Evolutionary conservation across 2,113 vertebrate species (phyloP), one percentile per base, ranked within the genome.

Genomic region (Chrysemys picta): DNA sequence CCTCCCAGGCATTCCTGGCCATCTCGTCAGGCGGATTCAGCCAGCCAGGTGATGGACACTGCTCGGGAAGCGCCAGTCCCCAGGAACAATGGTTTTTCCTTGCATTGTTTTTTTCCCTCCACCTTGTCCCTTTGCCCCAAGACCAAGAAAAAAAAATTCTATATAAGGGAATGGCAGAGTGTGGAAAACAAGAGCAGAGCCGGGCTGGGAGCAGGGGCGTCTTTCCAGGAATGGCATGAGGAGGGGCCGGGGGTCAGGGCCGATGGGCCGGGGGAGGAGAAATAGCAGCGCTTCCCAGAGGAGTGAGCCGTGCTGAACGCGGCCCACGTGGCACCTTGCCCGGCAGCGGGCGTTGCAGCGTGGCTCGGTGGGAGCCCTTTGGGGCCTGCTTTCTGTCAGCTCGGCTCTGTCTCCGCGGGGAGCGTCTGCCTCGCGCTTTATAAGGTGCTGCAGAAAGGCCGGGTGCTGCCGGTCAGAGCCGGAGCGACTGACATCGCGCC

Each of bases 91-190:
- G 19, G 50, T 17, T 82, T 65, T 87, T 47, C 35, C 78, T 75
- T 31, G 79, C 52, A 50, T 75, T 72, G 49, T 19, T 47, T n/a
- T 56, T 56, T n/a, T 24, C 17, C 10, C 65, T 38, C n/a, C 65
- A 21, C n/a, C 65, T 72, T 5, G 65, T 31, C 31, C 59, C 59
- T 16, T 17, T 35, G 42, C 75, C 79, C 65, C 47, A 45, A n/a
- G 12, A 10, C 27, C 76, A 62, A 62, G 65, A 6, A 38, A 6
- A 65, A 90, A 90, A 62, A 59, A 59, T 59, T 87, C 90, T 83
- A 91, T 87, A 83, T 87, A 91, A 91, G 90, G 90, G 80, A 91
- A 91, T 38, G 85, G 87, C 82, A 62, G 65, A 62, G 65, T 27
- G 2, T 53, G 59, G 35, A 59, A 82, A 80, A 87, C 82, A 29